These are phyloP conservation scores for Netelia fuscicornis DNA, from an alignment of 2,888 invertebrate species.

Conservation along the genomic window DNA sequence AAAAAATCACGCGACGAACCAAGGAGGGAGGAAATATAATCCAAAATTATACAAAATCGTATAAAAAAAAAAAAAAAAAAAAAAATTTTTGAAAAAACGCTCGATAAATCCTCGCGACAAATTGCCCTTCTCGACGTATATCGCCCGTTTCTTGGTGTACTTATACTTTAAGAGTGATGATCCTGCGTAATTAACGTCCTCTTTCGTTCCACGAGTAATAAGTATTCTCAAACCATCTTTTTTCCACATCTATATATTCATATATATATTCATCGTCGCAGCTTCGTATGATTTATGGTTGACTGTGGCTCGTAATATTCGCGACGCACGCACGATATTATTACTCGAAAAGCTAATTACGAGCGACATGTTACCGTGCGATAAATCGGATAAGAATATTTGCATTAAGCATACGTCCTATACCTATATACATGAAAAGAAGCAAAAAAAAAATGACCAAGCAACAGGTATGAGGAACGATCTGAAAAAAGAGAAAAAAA, in stretches of 20 bases:
- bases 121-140: slow-evolving; percentile 33
- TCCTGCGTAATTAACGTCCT: slow-evolving; percentile 51
- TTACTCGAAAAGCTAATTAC: slow-evolving; percentile 52
- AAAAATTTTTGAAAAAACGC: slow-evolving; percentile 16
- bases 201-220: slow-evolving; percentile 37
- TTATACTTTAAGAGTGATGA: slow-evolving; percentile 29
- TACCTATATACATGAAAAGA: neutral
- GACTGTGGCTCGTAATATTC: slow-evolving; percentile 37
- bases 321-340: slow-evolving; percentile 39
- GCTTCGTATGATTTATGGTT: slow-evolving; percentile 30
- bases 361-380: slow-evolving; percentile 9
- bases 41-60: neutral
- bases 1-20: neutral
- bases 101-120: slow-evolving; percentile 58
- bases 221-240: slow-evolving; percentile 46
- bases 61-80: slow-evolving; percentile 1
- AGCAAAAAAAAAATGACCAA: neutral
- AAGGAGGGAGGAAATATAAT: neutral
- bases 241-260: slow-evolving; percentile 20
- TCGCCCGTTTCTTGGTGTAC: slow-evolving; percentile 5
- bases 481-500: no score
- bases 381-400: slow-evolving; percentile 34
- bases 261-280: slow-evolving; percentile 4
- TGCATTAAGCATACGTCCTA: neutral
- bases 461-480: neutral